A percentile compares a stretch with the other conserved stretches of the same genome.
Conservation (phyloP, 2,113 vertebrate species). For the Pardalotus punctatus region DNA sequence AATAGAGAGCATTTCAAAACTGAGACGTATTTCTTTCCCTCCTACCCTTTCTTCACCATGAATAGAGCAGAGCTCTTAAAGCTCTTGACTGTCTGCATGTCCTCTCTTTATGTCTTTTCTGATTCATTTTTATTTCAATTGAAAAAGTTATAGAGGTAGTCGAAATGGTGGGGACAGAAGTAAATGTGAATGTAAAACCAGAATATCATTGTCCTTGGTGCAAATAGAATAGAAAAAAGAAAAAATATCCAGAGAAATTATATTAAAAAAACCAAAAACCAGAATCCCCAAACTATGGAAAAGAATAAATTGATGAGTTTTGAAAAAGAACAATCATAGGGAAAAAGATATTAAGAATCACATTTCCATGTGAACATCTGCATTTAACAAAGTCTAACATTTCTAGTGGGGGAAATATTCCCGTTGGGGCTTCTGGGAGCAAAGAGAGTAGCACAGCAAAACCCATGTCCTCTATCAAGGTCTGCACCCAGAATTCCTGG, state of each 20-base stretch:
- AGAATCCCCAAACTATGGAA: neutral
- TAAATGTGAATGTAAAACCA: neutral
- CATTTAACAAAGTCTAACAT: neutral
- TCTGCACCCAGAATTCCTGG: neutral
- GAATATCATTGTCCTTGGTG: neutral
- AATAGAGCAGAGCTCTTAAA: neutral
- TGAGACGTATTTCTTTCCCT: neutral
- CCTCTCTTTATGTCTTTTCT: neutral
- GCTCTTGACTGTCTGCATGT: neutral
- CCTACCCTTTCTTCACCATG: neutral
- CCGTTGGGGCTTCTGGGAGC: neutral
- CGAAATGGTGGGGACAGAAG: neutral
- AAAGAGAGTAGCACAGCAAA: neutral
- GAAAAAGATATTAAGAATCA: neutral
- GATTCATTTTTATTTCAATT: neutral
- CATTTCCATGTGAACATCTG: neutral
- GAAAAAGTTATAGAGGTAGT: neutral
- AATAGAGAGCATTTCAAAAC: conserved; percentile 32
- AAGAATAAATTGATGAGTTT: neutral
- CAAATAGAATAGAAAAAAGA: neutral
- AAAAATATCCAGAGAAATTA: neutral
- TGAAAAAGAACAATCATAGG: neutral
- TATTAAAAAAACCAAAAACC: neutral
- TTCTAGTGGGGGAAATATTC: neutral
- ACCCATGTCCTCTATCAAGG: neutral